Evolutionary conservation across 1,140 invertebrate genomes (phyloP).

Genomic region (Drosophila kanapiae): DNA sequence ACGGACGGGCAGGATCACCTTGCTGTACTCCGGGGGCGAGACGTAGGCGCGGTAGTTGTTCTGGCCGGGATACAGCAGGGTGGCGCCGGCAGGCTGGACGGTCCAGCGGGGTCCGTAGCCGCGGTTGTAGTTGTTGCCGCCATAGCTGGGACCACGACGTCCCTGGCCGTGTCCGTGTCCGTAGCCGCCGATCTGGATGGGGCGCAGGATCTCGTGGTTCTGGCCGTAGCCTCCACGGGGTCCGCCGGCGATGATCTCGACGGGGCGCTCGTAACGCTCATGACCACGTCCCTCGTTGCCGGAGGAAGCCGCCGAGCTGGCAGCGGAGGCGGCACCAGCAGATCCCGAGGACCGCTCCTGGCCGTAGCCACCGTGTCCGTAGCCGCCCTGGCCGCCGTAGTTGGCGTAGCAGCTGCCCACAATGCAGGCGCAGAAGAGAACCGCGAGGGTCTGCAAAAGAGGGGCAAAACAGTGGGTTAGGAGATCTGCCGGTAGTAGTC

Average conservation of each 20-base stretch:
- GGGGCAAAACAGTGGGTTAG: constrained; percentile 12
- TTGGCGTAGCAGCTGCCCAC: constrained; percentile 55
- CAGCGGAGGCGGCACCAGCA: constrained; percentile 40
- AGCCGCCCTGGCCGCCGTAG: constrained; percentile 24
- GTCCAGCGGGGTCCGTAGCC: constrained; percentile 58
- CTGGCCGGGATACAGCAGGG: constrained; percentile 70
- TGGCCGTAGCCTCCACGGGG: constrained; percentile 34
- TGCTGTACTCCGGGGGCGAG: constrained; percentile 70
- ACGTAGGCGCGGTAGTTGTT: constrained; percentile 65
- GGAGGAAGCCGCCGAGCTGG: constrained; percentile 53
- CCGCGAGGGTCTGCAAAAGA: constrained; percentile 52
- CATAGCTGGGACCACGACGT: constrained; percentile 19
- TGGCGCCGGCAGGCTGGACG: constrained; percentile 73
- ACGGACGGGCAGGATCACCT: constrained; percentile 69
- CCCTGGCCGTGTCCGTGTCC: constrained; percentile 25
- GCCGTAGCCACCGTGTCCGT: constrained; percentile 22
- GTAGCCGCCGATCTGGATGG: constrained; percentile 33
- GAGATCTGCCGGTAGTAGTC: neutral
- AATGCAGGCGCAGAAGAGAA: constrained; percentile 65
- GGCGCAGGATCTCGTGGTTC: constrained; percentile 23
- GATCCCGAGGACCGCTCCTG: constrained; percentile 33
- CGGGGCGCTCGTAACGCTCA: constrained; percentile 42
- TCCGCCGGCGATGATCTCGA: constrained; percentile 66
- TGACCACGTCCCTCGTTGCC: constrained; percentile 18
- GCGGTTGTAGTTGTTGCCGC: constrained; percentile 31